Evolutionary conservation across 2,113 vertebrate species (phyloP).

Genomic region (Cnemophilus loriae): DNA sequence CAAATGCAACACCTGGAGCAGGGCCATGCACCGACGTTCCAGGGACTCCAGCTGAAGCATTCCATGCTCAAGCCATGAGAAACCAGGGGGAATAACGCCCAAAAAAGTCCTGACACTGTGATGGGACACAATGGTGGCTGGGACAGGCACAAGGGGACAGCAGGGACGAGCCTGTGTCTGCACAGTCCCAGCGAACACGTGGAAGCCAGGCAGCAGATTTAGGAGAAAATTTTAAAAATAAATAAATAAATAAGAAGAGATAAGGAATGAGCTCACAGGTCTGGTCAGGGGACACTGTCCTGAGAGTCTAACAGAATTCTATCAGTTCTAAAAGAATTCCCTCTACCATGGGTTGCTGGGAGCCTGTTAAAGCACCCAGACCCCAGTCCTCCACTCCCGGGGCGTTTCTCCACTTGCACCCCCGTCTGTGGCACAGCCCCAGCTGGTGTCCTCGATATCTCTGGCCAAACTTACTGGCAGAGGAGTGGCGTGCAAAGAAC

Average conservation of each 20-base stretch:
- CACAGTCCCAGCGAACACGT: neutral
- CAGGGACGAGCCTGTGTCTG: accelerated
- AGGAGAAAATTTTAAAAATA: neutral
- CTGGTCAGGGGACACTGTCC: neutral
- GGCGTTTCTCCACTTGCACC: neutral
- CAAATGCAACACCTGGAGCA: neutral
- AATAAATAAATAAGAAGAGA: neutral
- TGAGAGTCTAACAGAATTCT: neutral
- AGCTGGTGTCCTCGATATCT: accelerated
- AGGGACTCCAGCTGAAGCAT: neutral
- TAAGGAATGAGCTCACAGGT: neutral
- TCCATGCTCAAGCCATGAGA: neutral
- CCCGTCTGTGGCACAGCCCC: neutral
- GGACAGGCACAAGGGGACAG: neutral
- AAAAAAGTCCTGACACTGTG: accelerated
- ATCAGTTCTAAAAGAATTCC: too few relatives aligned
- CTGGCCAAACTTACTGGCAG: neutral
- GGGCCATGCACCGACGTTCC: neutral
- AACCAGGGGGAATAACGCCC: neutral
- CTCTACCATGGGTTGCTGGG: neutral
- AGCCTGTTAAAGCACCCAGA: neutral
- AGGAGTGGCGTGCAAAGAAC: neutral
- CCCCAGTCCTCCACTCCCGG: neutral
- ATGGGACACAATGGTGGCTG: neutral
- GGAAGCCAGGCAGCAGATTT: neutral